These are phyloP conservation scores for Dermolepida albohirtum DNA, from an alignment of 2,888 invertebrate genomes.

Conservation along the genomic window DNA sequence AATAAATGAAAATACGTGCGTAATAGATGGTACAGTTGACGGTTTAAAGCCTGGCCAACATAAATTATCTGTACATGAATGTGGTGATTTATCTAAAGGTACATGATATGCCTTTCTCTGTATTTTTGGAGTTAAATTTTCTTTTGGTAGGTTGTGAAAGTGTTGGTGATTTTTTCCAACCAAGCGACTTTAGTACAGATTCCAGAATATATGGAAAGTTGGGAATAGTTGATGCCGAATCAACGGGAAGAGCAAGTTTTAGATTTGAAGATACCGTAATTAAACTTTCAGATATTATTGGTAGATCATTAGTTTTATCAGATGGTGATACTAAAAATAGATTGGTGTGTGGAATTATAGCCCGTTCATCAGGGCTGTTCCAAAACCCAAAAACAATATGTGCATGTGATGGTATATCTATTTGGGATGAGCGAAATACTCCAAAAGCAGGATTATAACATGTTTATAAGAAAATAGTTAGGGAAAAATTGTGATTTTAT, in stretches of 20 bases:
- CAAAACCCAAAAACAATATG: conserved; percentile 90
- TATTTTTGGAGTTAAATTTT: conserved; percentile 17
- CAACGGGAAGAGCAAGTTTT: conserved; percentile 75
- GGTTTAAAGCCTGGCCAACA: conserved; percentile 76
- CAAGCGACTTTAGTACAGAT: conserved; percentile 62
- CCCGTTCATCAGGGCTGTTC: conserved; percentile 87
- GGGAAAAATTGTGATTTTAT: conserved; percentile 1
- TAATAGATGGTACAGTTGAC: conserved; percentile 88
- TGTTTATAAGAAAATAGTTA: neutral
- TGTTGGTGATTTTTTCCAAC: conserved; percentile 73
- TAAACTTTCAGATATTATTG: conserved; percentile 80
- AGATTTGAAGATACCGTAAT: conserved; percentile 71
- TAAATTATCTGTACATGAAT: conserved; percentile 75
- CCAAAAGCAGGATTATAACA: conserved; percentile 60
- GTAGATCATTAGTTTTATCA: conserved; percentile 81
- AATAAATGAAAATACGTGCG: conserved; percentile 68
- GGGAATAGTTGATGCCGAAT: conserved; percentile 72
- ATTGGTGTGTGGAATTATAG: conserved; percentile 88
- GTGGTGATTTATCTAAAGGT: conserved; percentile 78
- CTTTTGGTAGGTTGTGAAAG: conserved; percentile 65
- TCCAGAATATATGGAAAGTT: conserved; percentile 74
- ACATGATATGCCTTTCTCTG: conserved; percentile 6
- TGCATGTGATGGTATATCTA: conserved; percentile 88
- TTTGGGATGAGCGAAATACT: conserved; percentile 87
- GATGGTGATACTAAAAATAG: conserved; percentile 73